phyloP scores from a whole-genome alignment of 2,797 vertebrate genomes.

The Platyrinchus mystaceus region DNA sequence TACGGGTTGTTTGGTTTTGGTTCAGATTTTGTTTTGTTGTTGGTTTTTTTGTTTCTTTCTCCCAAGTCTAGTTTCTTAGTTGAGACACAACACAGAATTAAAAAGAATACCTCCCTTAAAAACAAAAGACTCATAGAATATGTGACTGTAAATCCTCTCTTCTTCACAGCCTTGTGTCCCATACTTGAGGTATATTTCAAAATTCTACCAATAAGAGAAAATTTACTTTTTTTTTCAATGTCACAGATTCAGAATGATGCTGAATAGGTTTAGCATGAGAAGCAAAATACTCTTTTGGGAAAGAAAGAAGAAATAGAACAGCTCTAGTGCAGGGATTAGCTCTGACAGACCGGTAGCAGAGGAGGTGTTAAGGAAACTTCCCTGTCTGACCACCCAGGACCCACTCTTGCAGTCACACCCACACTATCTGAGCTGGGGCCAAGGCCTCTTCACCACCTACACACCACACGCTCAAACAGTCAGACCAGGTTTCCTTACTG shows the following conservation, averaged over 20 bases:
- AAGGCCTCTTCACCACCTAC: fast-evolving
- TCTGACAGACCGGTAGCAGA: neutral
- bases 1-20: neutral
- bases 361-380: neutral
- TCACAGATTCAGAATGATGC: neutral
- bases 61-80: neutral
- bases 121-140: neutral
- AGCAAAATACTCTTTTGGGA: neutral
- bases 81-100: neutral
- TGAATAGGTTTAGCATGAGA: neutral
- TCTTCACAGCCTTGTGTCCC: neutral
- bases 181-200: neutral
- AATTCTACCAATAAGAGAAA: neutral
- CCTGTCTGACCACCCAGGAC: neutral
- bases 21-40: neutral
- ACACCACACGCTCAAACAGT: neutral
- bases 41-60: neutral
- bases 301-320: neutral
- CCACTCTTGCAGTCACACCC: neutral
- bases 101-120: neutral
- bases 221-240: neutral
- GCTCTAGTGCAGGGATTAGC: neutral
- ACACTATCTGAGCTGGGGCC: fast-evolving
- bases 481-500: neutral
- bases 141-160: neutral